phyloP scores from a whole-genome alignment of 2,113 vertebrate species.

The Turdus rufiventris region DNA sequence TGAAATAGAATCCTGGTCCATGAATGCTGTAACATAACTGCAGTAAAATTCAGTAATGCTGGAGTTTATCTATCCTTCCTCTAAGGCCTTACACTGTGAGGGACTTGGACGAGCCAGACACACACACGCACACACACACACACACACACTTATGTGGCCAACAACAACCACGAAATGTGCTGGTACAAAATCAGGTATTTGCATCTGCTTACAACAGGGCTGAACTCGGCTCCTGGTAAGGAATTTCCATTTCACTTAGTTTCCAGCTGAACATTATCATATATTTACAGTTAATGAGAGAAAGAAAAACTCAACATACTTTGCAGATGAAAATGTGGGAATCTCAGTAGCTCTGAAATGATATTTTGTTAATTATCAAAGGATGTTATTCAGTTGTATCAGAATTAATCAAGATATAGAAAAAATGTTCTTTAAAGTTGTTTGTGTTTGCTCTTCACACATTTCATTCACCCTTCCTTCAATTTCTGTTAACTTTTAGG shows the following conservation, averaged over 20 bases:
- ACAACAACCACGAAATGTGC: neutral
- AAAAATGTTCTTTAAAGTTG: neutral
- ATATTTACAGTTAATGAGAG: neutral
- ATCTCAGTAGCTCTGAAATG: neutral
- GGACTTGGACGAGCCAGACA: neutral
- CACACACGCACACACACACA: fast-evolving
- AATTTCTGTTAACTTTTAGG: neutral
- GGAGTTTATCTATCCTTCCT: neutral
- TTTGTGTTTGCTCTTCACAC: neutral
- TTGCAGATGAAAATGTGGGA: neutral
- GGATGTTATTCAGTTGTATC: neutral
- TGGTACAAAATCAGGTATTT: neutral
- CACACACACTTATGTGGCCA: fast-evolving
- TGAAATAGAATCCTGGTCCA: neutral
- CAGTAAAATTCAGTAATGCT: neutral
- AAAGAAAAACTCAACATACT: neutral
- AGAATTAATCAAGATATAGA: neutral
- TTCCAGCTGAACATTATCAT: neutral
- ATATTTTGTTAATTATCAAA: neutral
- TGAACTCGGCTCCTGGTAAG: neutral
- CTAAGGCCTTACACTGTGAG: neutral
- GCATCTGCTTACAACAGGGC: neutral
- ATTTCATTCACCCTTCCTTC: neutral
- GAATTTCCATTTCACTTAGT: neutral
- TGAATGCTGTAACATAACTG: neutral